A percentile compares a stretch with the other conserved stretches of the same genome.
Evolutionary conservation across 2,888 invertebrate genomes (phyloP).

Genomic region (Caenorhabditis drosophilae): DNA sequence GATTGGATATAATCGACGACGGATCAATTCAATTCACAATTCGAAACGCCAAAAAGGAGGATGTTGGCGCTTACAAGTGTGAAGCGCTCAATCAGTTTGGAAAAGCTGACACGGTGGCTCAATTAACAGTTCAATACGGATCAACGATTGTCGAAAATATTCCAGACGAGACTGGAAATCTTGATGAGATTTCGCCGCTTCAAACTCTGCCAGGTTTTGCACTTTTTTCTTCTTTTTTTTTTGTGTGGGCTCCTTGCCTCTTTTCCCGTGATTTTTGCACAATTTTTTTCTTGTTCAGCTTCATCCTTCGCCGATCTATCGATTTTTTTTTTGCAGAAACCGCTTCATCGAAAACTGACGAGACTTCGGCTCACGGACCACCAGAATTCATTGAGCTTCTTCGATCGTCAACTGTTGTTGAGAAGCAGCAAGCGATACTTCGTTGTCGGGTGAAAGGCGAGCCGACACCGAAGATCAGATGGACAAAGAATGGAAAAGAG

Average conservation of each 20-base stretch:
- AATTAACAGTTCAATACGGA: slow-evolving; percentile 55
- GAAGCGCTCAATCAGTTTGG: slow-evolving; percentile 84
- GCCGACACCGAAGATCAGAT: slow-evolving; percentile 90
- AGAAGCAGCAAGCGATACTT: slow-evolving; percentile 70
- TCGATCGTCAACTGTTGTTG: slow-evolving; percentile 59
- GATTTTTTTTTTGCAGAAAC: slow-evolving; percentile 21
- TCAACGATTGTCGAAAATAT: slow-evolving; percentile 69
- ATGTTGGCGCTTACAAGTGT: slow-evolving; percentile 76
- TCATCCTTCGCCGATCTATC: no score
- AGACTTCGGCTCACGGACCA: slow-evolving; percentile 22
- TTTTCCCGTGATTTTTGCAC: no score
- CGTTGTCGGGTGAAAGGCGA: slow-evolving; percentile 86
- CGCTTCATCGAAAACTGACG: slow-evolving; percentile 22
- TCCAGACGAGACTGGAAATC: slow-evolving; percentile 33
- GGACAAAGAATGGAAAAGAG: slow-evolving; percentile 80
- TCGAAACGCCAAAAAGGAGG: slow-evolving; percentile 55
- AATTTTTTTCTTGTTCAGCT: no score
- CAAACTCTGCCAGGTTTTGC: slow-evolving; percentile 22
- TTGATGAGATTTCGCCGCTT: slow-evolving; percentile 40
- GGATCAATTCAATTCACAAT: slow-evolving; percentile 68
- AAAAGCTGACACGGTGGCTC: slow-evolving; percentile 71
- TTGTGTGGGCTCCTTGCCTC: no score
- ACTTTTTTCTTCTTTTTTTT: no score
- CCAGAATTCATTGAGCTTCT: slow-evolving; percentile 68
- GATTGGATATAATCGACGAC: slow-evolving; percentile 54